Evolutionary conservation across 35 echinoderm and acorn worm genomes (phyloP), one percentile per base, ranked within the genome.

Genomic region (Anneissia japonica): DNA sequence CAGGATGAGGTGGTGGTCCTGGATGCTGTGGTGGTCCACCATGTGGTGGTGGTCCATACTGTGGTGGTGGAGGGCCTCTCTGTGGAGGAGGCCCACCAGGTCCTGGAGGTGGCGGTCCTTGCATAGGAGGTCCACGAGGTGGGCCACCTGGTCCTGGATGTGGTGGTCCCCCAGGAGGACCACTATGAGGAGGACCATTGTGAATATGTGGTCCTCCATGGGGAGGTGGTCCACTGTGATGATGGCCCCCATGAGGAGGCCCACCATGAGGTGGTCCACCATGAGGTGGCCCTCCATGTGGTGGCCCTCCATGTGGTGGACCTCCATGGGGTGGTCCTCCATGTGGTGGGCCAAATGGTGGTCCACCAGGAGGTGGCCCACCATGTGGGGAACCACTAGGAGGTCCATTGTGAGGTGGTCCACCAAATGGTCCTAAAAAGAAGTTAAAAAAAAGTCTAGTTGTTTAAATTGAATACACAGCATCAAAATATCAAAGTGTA

Each of bases 1-100:
- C 51, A 11, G 51, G 51, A 28, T 85, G 90, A 56, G 89, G 83
- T 37, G 85, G 90, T n/a, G 87, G 87, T 6, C 88, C 88, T 17
- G 35, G 14, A 76, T 86, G 38, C 21, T 39, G 86, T 36, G 74
- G 86, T 9, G 87, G 87, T 33, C 46, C 46, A 43, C 75, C 76
- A 51, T 31, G 82, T 26, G 87, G 46, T 28, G 86, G 85, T 3
- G 74, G 85, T 19, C 85, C 85, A 13, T 87, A 75, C 39, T 87
- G 74, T 40, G 86, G 83, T 21, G 56, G 82, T 30, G 79, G 85
- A 37, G 55, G 85, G 31, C 64, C 79, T 11, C 85, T 85, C 36
- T 51, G 38, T 74, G 80, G 19, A 11, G 81, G 77, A 21, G 46
- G 89, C 28, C 80, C 30, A 37, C 80, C 38, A 34, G 64, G 38